These are phyloP conservation scores for Xestia xanthographa DNA, from an alignment of 2,888 invertebrate genomes.

Conservation along the genomic window DNA sequence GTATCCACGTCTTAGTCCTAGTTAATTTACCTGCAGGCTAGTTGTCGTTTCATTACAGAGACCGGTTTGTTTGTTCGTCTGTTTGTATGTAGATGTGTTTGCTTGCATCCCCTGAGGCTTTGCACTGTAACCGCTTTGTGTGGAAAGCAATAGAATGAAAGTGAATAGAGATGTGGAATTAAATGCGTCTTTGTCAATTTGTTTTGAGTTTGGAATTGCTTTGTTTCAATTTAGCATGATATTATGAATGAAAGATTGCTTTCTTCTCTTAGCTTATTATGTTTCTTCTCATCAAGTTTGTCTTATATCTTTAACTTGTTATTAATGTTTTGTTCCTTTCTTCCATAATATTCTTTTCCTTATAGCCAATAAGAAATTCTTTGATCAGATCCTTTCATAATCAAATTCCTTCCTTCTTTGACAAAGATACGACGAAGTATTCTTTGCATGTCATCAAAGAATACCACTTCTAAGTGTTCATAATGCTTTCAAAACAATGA, in stretches of 20 bases:
- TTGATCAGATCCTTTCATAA: constrained; percentile 26
- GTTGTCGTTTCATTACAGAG: constrained; percentile 33
- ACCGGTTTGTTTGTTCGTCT: constrained; percentile 22
- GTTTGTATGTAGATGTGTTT: constrained; percentile 27
- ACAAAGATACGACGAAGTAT: constrained; percentile 35
- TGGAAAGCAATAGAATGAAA: constrained; percentile 15
- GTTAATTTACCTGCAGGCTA: constrained; percentile 1
- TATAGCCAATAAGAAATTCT: constrained; percentile 15
- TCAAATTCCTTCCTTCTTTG: constrained; percentile 37
- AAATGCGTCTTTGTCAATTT: constrained; percentile 8
- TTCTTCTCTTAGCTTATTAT: neutral
- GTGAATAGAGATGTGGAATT: constrained; percentile 2
- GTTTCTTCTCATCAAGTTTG: neutral
- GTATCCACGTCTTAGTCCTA: neutral
- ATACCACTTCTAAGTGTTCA: constrained; percentile 15
- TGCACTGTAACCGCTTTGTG: constrained; percentile 21
- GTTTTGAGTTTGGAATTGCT: neutral
- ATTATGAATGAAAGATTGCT: neutral
- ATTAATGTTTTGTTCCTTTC: constrained; percentile 9
- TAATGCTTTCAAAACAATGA: constrained; percentile 9
- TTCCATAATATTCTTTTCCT: constrained; percentile 10
- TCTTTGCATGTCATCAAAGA: constrained; percentile 33
- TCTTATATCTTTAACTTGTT: constrained; percentile 13
- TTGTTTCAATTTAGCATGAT: constrained; percentile 8
- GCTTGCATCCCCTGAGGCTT: constrained; percentile 25